Evolutionary conservation across 2,888 invertebrate genomes (phyloP).

Genomic region (Megalurothrips usitatus): DNA sequence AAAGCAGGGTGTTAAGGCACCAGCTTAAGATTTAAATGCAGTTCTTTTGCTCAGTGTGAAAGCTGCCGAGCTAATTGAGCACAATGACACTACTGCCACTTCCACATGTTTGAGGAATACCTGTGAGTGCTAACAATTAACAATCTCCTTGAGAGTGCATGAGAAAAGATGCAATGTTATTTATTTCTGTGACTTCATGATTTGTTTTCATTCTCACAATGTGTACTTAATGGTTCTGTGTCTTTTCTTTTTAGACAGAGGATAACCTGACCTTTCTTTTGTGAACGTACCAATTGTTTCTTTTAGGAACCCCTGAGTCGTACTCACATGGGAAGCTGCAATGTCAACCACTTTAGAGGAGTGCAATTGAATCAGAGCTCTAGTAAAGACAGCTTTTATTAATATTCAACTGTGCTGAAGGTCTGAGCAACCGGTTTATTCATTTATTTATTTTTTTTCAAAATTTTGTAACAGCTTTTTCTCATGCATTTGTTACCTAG

Average conservation of each 20-base stretch:
- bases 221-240: slow-evolving; percentile 14
- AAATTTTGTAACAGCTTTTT: background rate
- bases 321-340: no score
- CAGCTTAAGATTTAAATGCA: no score
- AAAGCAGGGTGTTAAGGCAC: no score
- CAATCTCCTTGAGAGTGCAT: background rate
- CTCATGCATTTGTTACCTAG: slow-evolving; percentile 12
- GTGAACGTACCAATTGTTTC: no score
- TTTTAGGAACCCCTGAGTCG: no score
- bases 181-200: background rate
- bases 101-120: background rate
- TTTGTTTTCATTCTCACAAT: background rate
- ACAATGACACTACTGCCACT: background rate
- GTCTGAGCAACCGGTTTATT: background rate
- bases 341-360: background rate
- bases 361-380: background rate
- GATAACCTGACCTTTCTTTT: no score
- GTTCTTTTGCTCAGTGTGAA: no score
- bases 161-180: background rate
- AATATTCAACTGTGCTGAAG: background rate
- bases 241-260: no score
- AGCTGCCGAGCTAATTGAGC: background rate
- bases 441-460: background rate
- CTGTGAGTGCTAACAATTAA: background rate
- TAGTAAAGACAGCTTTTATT: background rate